Conservation (phyloP, 2,888 invertebrate species). For the Ectobius pallidus region DNA sequence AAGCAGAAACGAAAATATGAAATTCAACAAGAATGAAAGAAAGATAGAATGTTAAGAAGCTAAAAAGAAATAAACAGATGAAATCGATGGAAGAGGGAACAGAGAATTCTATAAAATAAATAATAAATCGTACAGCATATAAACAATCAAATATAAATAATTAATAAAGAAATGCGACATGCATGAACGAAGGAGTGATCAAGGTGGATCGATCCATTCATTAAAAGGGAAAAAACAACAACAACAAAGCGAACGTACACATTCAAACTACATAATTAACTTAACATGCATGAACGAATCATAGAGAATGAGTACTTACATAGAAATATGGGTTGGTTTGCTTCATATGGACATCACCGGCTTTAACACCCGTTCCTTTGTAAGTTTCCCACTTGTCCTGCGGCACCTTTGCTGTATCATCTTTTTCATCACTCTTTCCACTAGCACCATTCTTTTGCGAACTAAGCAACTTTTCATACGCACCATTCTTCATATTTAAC, state of each 20-base stretch:
- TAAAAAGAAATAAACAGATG: neutral
- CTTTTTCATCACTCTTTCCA: neutral
- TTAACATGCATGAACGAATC: neutral
- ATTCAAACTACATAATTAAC: neutral
- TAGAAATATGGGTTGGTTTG: neutral
- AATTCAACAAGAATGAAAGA: neutral
- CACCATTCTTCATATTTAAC: conserved; percentile 43
- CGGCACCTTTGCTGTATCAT: neutral
- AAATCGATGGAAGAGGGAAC: neutral
- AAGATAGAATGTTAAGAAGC: neutral
- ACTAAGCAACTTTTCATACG: conserved; percentile 43
- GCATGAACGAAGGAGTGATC: neutral
- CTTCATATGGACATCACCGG: conserved; percentile 54
- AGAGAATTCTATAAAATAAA: neutral
- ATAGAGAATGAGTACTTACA: neutral
- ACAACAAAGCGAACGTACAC: neutral
- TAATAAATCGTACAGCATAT: neutral
- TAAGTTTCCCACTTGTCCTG: conserved; percentile 57
- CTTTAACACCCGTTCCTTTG: conserved; percentile 63
- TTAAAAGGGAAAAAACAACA: neutral
- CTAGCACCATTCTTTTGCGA: neutral
- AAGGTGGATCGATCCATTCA: neutral
- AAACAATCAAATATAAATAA: neutral
- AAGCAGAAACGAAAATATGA: neutral
- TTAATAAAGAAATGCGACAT: neutral